Conservation (phyloP, 2,888 invertebrate genomes). For the Tetheella fluctuosa region DNA sequence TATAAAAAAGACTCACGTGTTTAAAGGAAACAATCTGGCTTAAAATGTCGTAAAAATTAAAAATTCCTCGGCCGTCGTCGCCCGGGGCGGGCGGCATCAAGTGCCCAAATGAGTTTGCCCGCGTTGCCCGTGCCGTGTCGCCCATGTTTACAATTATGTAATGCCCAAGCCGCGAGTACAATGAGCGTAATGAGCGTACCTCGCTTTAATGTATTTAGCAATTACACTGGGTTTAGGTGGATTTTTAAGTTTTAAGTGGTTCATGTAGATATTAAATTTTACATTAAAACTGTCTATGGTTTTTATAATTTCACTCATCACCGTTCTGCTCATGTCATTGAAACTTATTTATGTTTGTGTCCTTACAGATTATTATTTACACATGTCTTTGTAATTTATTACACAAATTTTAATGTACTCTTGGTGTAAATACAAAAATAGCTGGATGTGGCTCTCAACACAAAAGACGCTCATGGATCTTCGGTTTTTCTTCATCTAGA, state of each 20-base stretch:
- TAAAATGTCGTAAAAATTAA: constrained; percentile 55
- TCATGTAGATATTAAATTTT: background rate
- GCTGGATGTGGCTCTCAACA: too few relatives aligned
- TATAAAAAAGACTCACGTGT: background rate
- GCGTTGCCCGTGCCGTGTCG: constrained; percentile 28
- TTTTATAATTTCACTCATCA: too few relatives aligned
- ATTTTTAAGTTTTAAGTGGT: background rate
- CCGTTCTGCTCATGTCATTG: too few relatives aligned
- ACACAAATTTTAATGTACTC: too few relatives aligned
- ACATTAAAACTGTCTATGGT: too few relatives aligned
- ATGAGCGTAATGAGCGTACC: constrained; percentile 54
- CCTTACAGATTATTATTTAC: too few relatives aligned
- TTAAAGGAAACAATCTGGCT: constrained; percentile 23
- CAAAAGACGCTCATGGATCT: too few relatives aligned
- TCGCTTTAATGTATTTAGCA: constrained; percentile 61
- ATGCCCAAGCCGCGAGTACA: constrained; percentile 37
- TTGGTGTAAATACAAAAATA: too few relatives aligned
- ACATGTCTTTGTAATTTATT: too few relatives aligned
- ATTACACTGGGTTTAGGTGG: constrained; percentile 38
- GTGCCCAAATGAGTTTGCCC: constrained; percentile 66
- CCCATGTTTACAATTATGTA: constrained; percentile 57
- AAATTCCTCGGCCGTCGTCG: constrained; percentile 56
- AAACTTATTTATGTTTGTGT: too few relatives aligned
- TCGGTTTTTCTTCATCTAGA: too few relatives aligned
- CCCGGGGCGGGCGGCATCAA: constrained; percentile 44